Conservation (phyloP, 2,888 invertebrate species). For the Buathra laborator region DNA sequence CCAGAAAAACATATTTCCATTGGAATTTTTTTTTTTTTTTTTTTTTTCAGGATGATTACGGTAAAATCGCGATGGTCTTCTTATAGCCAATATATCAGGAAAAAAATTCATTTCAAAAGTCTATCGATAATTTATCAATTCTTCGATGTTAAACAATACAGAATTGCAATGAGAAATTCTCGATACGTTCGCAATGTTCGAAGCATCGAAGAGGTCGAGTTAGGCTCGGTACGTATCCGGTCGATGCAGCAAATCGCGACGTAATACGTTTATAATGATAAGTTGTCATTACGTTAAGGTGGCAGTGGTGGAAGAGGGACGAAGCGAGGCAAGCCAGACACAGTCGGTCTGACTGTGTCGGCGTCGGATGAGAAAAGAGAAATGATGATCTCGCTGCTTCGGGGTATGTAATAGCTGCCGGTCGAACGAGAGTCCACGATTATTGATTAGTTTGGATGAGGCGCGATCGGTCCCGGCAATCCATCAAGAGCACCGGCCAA, state of each 20-base stretch:
- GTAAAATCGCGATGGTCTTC: neutral
- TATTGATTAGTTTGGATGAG: conserved; percentile 85
- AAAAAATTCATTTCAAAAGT: neutral
- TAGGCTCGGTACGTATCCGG: conserved; percentile 21
- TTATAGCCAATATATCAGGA: too few species aligned
- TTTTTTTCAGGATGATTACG: too few species aligned
- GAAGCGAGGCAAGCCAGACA: conserved; percentile 63
- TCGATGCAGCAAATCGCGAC: conserved; percentile 32
- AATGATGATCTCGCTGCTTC: conserved; percentile 81
- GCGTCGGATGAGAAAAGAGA: conserved; percentile 75
- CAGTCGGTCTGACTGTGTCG: conserved; percentile 41
- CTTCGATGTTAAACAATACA: neutral
- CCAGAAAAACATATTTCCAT: neutral
- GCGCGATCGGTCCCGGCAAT: conserved; percentile 83
- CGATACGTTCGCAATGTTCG: conserved; percentile 14
- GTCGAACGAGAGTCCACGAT: conserved; percentile 78
- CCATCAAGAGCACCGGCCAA: conserved; percentile 81
- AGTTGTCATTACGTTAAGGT: conserved; percentile 79
- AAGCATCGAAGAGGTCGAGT: neutral
- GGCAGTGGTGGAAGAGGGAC: conserved; percentile 56
- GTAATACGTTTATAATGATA: conserved; percentile 83
- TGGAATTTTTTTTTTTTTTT: too few species aligned
- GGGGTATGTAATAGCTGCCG: conserved; percentile 79
- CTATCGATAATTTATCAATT: neutral
- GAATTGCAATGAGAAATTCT: neutral